These are phyloP conservation scores for Hypothenemus hampei DNA, from an alignment of 1,140 invertebrate species.

Conservation along the genomic window DNA sequence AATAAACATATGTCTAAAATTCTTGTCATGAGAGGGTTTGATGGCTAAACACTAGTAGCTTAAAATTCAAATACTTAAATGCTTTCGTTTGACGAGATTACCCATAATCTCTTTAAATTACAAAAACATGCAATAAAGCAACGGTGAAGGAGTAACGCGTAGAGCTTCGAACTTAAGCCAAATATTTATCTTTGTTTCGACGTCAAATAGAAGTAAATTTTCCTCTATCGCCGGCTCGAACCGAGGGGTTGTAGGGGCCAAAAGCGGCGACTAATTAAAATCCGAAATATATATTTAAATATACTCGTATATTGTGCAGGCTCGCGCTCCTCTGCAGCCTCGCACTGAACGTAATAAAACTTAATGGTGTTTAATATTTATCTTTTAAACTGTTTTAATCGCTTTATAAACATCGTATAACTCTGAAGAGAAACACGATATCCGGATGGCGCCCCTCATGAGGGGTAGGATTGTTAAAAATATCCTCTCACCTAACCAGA, in stretches of 20 bases:
- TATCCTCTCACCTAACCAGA: not conserved
- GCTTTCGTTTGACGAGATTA: too few relatives aligned
- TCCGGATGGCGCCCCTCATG: conserved; percentile 7
- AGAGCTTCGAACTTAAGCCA: conserved; percentile 18
- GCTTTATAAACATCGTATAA: conserved; percentile 35
- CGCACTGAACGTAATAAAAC: conserved; percentile 24
- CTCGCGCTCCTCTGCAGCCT: conserved; percentile 1
- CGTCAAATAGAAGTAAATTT: conserved; percentile 27
- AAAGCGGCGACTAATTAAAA: conserved; percentile 27
- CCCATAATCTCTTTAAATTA: conserved; percentile 4
- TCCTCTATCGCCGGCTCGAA: conserved; percentile 5
- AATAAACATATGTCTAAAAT: too few relatives aligned
- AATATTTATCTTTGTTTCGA: conserved; percentile 29
- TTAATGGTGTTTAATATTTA: conserved; percentile 34
- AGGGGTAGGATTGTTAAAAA: not conserved
- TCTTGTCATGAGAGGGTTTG: too few relatives aligned
- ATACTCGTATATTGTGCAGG: conserved; percentile 19
- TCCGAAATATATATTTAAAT: too few relatives aligned
- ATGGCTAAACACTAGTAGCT: too few relatives aligned
- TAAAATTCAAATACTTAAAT: too few relatives aligned
- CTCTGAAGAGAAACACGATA: conserved; percentile 27
- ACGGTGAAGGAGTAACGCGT: too few relatives aligned
- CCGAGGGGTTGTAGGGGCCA: conserved; percentile 3
- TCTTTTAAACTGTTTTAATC: conserved; percentile 37
- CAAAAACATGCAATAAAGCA: conserved; percentile 16